These are phyloP conservation scores for Timema cristinae DNA, from an alignment of 2,888 invertebrate genomes.

Conservation along the genomic window DNA sequence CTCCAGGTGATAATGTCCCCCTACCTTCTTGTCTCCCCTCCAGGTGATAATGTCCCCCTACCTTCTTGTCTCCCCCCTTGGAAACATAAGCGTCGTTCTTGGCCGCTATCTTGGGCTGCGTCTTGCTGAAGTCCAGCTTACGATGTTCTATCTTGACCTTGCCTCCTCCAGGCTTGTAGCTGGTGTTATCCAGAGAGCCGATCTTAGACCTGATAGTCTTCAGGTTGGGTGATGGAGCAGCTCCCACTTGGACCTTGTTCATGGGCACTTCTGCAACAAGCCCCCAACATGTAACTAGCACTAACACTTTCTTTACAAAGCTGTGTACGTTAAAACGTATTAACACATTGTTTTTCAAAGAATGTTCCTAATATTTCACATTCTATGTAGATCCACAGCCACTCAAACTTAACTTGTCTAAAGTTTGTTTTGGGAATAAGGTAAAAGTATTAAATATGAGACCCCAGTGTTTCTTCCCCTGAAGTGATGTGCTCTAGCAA, in stretches of 20 bases:
- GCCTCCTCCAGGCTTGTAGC: conserved; percentile 85
- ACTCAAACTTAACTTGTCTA: too few relatives aligned
- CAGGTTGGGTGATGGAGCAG: conserved; percentile 86
- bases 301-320: too few relatives aligned
- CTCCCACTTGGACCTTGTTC: conserved; percentile 90
- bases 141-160: conserved; percentile 83
- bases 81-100: conserved; percentile 86
- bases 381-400: too few relatives aligned
- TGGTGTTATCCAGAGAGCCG: conserved; percentile 84
- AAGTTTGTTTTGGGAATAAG: too few relatives aligned
- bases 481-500: too few relatives aligned
- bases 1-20: too few relatives aligned
- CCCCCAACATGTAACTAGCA: background rate
- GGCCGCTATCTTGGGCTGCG: conserved; percentile 82
- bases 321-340: too few relatives aligned
- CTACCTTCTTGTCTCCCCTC: too few relatives aligned
- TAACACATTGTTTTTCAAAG: too few relatives aligned
- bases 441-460: too few relatives aligned
- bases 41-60: conserved; percentile 42
- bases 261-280: conserved; percentile 70
- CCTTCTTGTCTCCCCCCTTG: conserved; percentile 89
- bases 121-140: conserved; percentile 79
- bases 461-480: too few relatives aligned
- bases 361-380: too few relatives aligned
- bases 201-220: conserved; percentile 91